A percentile compares a stretch with the other conserved stretches of the same genome.
phyloP scores from a whole-genome alignment of 2,888 invertebrate genomes.

The Barypeithes pellucidus region DNA sequence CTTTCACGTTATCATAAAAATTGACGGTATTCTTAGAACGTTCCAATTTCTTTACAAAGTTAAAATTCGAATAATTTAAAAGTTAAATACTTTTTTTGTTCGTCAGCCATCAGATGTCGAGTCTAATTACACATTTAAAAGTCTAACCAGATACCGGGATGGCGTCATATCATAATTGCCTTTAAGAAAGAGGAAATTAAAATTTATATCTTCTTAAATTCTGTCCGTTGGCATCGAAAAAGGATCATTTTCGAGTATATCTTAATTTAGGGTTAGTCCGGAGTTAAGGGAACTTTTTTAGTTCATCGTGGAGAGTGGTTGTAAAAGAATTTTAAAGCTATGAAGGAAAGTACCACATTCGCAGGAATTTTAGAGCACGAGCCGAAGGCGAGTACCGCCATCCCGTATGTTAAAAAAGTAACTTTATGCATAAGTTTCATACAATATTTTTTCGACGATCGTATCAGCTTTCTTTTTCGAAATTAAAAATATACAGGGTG shows the following conservation, averaged over 20 bases:
- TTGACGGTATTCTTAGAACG: conserved; percentile 32
- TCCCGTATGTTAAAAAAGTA: too few species aligned
- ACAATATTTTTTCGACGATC: too few species aligned
- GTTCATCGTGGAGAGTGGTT: too few species aligned
- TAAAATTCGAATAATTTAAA: conserved; percentile 49
- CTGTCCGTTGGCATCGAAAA: conserved; percentile 59
- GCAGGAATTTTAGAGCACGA: too few species aligned
- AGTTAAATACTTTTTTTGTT: conserved; percentile 52
- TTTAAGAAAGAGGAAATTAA: conserved; percentile 67
- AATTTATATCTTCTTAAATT: conserved; percentile 69
- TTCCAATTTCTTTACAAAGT: conserved; percentile 35
- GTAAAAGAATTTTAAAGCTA: too few species aligned
- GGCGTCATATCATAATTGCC: conserved; percentile 63
- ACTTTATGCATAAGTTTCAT: too few species aligned
- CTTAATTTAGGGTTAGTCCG: conserved; percentile 65
- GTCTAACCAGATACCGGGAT: conserved; percentile 58
- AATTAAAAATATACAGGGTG: too few species aligned
- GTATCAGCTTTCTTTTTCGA: too few species aligned
- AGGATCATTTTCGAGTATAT: conserved; percentile 57
- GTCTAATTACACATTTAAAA: conserved; percentile 55
- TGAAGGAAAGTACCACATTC: too few species aligned
- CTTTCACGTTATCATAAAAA: conserved; percentile 23
- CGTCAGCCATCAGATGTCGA: conserved; percentile 51
- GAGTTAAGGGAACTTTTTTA: conserved; percentile 39
- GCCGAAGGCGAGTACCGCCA: too few species aligned